A percentile compares a stretch with the other conserved stretches of the same genome.
Evolutionary conservation across 2,888 invertebrate species (phyloP).

Genomic region (Alloplasta piceator): DNA sequence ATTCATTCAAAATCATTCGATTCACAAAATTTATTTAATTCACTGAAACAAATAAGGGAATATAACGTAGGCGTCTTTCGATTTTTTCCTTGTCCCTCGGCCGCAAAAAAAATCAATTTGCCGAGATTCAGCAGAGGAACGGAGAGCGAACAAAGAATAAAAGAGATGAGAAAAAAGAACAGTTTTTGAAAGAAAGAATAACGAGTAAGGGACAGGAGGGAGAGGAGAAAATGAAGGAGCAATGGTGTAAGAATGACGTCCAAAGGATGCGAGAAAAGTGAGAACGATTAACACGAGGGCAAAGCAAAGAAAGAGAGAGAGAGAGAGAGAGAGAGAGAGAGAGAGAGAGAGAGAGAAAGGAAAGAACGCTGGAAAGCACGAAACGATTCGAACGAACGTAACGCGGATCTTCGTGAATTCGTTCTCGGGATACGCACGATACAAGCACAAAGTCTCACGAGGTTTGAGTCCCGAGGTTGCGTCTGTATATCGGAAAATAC

Average conservation of each 20-base stretch:
- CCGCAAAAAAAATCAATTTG: no score
- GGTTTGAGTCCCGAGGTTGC: background rate
- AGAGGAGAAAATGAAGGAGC: background rate
- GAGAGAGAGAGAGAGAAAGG: slow-evolving; percentile 26
- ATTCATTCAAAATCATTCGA: no score
- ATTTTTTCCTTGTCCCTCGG: no score
- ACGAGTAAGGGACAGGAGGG: background rate
- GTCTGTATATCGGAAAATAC: slow-evolving; percentile 21
- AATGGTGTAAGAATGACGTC: background rate
- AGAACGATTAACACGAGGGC: background rate
- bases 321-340: slow-evolving; percentile 7
- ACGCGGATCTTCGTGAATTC: slow-evolving; percentile 53
- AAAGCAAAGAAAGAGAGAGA: background rate
- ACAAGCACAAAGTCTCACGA: slow-evolving; percentile 1
- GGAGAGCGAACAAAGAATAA: background rate
- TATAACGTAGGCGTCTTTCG: no score
- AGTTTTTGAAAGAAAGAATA: background rate
- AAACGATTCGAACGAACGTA: slow-evolving; percentile 17
- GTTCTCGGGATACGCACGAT: slow-evolving; percentile 9
- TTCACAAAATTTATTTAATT: no score
- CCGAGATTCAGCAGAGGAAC: background rate
- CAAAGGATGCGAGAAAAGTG: slow-evolving; percentile 38
- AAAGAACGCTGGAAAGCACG: slow-evolving; percentile 40
- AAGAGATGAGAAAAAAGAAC: background rate
- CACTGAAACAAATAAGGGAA: no score